Base-by-base conservation (phyloP, 2,888 invertebrate species). In the Trimorus sp. region DNA sequence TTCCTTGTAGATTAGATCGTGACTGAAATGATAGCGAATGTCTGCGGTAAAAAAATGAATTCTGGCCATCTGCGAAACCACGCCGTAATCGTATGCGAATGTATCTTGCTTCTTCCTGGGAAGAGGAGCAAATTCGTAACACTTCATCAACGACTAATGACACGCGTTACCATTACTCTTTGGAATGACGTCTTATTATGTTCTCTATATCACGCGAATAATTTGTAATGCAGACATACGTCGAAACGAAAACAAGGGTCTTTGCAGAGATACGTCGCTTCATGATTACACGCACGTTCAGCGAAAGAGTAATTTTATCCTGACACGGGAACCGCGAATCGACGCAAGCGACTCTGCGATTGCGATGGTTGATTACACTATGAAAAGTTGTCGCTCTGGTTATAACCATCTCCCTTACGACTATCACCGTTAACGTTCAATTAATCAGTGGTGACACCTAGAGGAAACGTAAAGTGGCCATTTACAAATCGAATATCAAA, bases 121-220 rank as follows among this genome's bases (percentile, higher is more conserved):
- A 74, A 65, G 65, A 40, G 58, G 65, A 65, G 58, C 58, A 65
- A 63, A 65, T 60, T 26, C 40, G 48, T 49, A 65, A 56, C 49
- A 65, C 48, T 51, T 26, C 11, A 45, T 65, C 65, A 49, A 65
- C 74, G 65, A 58, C 15, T 58, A 63, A 63, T 63, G n/a, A 26
- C 38, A 63, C 14, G 9, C 15, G 45, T 40, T 40, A 42, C 48
- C 16, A 60, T 70, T 60, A 56, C 14, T 65, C 15, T 63, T 56
- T 16, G 26, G 26, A 26, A 26, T 26, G 26, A 26, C 45, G 15
- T 42, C 58, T 65, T 58, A 65, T 54, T 48, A 11, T 49, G 65
- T 26, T 49, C 56, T 65, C 65, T 58, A 40, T 65, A 74, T 65
- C 65, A 74, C 58, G 58, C 63, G 58, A 49, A 65, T 48, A 74